Base-by-base conservation (phyloP, 2,113 vertebrate species). In the Lepus europaeus region DNA sequence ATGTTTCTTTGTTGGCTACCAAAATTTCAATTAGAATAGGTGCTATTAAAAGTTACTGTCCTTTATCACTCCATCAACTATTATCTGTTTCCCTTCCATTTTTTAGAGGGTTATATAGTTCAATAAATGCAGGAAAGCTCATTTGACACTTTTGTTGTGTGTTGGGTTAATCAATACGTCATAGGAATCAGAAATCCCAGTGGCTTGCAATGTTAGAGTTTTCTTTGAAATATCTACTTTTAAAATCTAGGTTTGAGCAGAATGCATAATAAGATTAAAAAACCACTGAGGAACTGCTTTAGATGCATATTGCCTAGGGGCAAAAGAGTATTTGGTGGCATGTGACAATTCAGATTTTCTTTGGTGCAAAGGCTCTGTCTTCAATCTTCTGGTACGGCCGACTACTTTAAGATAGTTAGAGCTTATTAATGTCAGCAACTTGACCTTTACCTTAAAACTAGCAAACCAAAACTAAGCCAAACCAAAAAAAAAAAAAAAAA, bases 151-250 rank as follows among this genome's bases (percentile, higher is more conserved):
- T 66, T 93, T 76, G 82, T 64, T 80, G 45, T n/a, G 45, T 49
- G 2, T 16, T 70, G 63, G 12, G 22, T 72, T 77, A 95, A 20
- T 87, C 27, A 81, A 61, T 51, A n/a, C 29, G 63, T 53, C 25
- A 56, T 10, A 53, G 6, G 84, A 0, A 7, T 12, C 27, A 33
- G 29, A 80, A 76, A 63, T 6, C 2, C 6, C 22, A 89, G 16
- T 25, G 10, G 33, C 6, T 72, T 39, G 8, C 6, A 91, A 49
- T 59, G 36, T 29, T 79, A 23, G 0, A 63, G 82, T 83, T 63
- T 27, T 66, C 27, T 90, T 45, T 78, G 20, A 87, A 92, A 69
- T 49, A 87, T 83, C 36, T 88, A 39, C 36, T 74, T 73, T 84
- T 59, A 87, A 73, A 66, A 74, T 56, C 23, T 51, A 51, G 22